phyloP scores from a whole-genome alignment of 2,888 invertebrate genomes.

The Rhogogaster chlorosoma region DNA sequence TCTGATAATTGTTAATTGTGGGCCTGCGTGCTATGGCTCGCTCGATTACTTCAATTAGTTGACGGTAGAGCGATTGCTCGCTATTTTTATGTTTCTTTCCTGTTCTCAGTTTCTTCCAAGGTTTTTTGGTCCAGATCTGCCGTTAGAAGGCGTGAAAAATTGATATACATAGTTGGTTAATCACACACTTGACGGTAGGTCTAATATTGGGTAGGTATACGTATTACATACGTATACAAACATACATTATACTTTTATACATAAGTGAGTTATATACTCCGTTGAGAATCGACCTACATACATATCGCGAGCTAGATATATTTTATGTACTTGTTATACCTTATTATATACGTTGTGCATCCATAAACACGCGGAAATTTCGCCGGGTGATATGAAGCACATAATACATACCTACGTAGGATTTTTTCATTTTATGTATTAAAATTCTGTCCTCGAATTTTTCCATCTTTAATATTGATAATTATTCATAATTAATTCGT shows the following conservation, averaged over 20 bases:
- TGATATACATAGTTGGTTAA: constrained; percentile 12
- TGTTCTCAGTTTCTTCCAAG: background rate
- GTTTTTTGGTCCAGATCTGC: background rate
- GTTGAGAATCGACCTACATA: background rate
- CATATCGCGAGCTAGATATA: background rate
- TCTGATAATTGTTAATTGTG: background rate
- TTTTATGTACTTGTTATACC: too few species aligned
- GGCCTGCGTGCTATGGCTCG: background rate
- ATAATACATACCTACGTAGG: too few species aligned
- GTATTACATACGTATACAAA: background rate
- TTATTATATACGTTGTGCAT: too few species aligned
- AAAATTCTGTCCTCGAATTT: too few species aligned
- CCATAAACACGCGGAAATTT: too few species aligned
- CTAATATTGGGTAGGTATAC: constrained; percentile 42
- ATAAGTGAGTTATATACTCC: background rate
- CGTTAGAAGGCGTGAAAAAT: background rate
- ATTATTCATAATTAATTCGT: too few species aligned
- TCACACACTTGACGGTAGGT: constrained; percentile 29
- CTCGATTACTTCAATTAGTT: background rate
- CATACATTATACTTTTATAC: background rate
- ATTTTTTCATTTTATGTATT: too few species aligned
- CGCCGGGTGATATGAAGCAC: too few species aligned
- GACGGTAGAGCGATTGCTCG: background rate
- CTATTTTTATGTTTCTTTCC: background rate
- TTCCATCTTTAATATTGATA: too few species aligned